A percentile compares a stretch with the other conserved stretches of the same genome.
These are phyloP conservation scores for Ischnura elegans DNA, from an alignment of 2,888 invertebrate species.

Conservation along the genomic window DNA sequence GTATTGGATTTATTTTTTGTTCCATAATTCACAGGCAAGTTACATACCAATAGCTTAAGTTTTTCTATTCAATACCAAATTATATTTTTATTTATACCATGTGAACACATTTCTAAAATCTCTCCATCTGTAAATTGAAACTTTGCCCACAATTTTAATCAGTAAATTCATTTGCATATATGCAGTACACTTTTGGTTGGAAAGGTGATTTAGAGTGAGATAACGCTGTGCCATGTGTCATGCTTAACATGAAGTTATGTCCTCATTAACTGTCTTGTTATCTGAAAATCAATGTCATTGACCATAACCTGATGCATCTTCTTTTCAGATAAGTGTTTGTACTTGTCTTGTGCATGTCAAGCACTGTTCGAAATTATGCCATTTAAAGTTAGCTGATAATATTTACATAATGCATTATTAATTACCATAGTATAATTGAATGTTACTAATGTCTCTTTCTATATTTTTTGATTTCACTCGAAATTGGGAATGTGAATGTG, in stretches of 20 bases:
- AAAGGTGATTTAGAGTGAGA: not conserved
- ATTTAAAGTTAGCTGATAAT: not conserved
- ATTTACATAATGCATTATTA: not conserved
- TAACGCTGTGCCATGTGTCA: conserved; percentile 12
- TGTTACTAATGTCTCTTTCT: too few species aligned
- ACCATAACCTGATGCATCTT: conserved; percentile 10
- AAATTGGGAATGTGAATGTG: too few species aligned
- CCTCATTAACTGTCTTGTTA: not conserved
- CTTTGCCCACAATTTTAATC: not conserved
- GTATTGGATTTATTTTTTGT: too few species aligned
- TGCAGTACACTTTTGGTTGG: not conserved
- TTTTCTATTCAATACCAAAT: too few species aligned
- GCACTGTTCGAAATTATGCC: not conserved
- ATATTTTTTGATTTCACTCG: too few species aligned
- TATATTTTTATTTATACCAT: too few species aligned
- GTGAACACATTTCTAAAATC: not conserved
- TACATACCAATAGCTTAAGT: too few species aligned
- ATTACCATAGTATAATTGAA: too few species aligned
- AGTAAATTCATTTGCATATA: not conserved
- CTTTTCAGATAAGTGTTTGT: not conserved
- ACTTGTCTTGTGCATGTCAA: conserved; percentile 26
- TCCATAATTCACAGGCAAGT: too few species aligned
- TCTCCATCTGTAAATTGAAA: too few species aligned
- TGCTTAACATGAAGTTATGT: not conserved
- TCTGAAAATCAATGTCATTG: not conserved